Conservation (phyloP, 2,113 vertebrate species). For the Rhombomys opimus region DNA sequence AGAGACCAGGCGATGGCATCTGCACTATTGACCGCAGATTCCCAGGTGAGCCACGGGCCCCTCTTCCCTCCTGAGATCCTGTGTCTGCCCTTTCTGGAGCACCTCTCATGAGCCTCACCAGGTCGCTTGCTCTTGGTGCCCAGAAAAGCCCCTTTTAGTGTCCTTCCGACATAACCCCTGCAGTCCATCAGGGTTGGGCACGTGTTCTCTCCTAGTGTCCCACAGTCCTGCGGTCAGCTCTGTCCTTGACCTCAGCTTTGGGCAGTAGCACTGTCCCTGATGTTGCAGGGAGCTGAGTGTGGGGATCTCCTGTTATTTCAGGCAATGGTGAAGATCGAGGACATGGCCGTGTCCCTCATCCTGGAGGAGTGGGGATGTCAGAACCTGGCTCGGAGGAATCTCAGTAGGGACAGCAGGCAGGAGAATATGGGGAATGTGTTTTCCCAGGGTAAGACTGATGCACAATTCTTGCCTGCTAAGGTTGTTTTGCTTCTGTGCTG, state of each 20-base stretch:
- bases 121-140: not conserved
- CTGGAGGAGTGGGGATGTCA: conserved; percentile 84
- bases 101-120: not conserved
- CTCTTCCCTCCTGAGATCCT: conserved; percentile 51
- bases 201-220: not conserved
- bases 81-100: not conserved
- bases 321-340: conserved; percentile 84
- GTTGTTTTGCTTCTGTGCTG: conserved; percentile 30
- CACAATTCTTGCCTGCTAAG: conserved; percentile 40
- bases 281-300: conserved; percentile 59
- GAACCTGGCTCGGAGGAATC: conserved; percentile 81
- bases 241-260: conserved; percentile 21
- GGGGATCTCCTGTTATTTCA: conserved; percentile 78
- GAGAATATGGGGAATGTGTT: conserved; percentile 74
- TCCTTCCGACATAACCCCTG: not conserved
- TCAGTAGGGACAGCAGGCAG: conserved; percentile 78
- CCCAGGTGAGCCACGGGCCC: conserved; percentile 78
- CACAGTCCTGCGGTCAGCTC: not conserved
- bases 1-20: conserved; percentile 79
- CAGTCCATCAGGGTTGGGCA: not conserved
- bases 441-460: conserved; percentile 77
- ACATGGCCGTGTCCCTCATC: conserved; percentile 84
- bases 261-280: conserved; percentile 48
- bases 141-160: not conserved
- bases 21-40: conserved; percentile 77